Evolutionary conservation across 2,113 vertebrate species (phyloP).

Genomic region (Sturnira hondurensis): DNA sequence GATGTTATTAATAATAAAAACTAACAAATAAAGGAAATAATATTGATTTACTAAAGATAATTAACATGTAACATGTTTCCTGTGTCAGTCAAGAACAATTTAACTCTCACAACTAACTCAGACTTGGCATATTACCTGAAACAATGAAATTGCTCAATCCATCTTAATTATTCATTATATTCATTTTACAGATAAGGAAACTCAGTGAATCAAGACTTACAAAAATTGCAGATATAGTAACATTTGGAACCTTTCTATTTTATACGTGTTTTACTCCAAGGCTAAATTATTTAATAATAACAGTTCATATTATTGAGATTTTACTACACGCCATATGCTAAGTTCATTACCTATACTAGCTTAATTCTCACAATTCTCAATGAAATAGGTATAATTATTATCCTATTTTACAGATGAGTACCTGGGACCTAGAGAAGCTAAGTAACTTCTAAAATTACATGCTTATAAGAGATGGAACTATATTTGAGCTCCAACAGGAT

Average conservation of each 20-base stretch:
- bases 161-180: background rate
- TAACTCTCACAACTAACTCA: background rate
- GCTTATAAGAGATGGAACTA: background rate
- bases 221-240: background rate
- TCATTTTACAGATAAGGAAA: conserved; percentile 22
- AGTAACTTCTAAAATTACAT: background rate
- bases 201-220: background rate
- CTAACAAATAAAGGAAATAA: background rate
- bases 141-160: conserved; percentile 6
- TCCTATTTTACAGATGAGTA: background rate
- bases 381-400: background rate
- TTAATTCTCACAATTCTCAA: background rate
- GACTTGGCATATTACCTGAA: background rate
- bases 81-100: background rate
- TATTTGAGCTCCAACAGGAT: background rate
- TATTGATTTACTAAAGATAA: background rate
- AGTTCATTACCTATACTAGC: background rate
- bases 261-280: background rate
- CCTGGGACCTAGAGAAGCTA: background rate
- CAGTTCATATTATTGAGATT: background rate
- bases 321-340: background rate
- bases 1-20: conserved; percentile 12
- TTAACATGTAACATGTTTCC: background rate
- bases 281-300: background rate
- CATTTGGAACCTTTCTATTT: background rate